Base-by-base conservation (phyloP, 2,888 invertebrate species). In the Drosophila multiciliata region DNA sequence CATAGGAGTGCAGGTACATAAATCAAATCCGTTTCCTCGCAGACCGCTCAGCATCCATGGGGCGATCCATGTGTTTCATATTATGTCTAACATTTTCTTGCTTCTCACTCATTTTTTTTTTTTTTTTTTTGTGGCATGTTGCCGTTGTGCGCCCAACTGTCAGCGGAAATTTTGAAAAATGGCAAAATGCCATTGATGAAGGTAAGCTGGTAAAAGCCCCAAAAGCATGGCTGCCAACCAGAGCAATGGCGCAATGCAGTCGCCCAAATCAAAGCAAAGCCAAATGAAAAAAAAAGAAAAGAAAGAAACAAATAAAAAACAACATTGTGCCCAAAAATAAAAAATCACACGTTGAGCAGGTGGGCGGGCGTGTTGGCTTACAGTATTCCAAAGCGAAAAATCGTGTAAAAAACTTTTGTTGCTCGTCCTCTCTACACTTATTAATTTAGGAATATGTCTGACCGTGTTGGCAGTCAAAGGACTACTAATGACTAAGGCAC, bases 361-460 rank as follows among this genome's bases (percentile, higher is more conserved):
- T 49, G 72, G 58, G 40, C 17, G 45, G 29, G 65, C 78, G 86
- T 88, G 89, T 90, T 78, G 64, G 82, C 79, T 83, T 83, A 91
- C 90, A 89, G 89, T 88, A 77, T 83, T 72, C 80, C 87, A 91
- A 91, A 91, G 90, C 90, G 90, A 89, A 91, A 91, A 91, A 78
- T 83, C 89, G 77, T 91, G 91, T 91, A 77, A 58, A 64, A 58
- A 40, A 64, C 78, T 80, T 82, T 84, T 60, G 36, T 59, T 66
- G 63, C 45, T 48, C 65, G 33, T 71, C 35, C 79, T 72, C 49
- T 72, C 73, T 78, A 49, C 69, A 63, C 80, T 89, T 87, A 90
- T 89, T 89, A 89, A 89, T 89, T 90, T 83, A 89, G 80, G 62
- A 63, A 83, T 89, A 64, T 70, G 66, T 63, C 66, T 59, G 66